These are phyloP conservation scores for Tetragnatha versicolor DNA, from an alignment of 1,140 invertebrate species.

Conservation along the genomic window DNA sequence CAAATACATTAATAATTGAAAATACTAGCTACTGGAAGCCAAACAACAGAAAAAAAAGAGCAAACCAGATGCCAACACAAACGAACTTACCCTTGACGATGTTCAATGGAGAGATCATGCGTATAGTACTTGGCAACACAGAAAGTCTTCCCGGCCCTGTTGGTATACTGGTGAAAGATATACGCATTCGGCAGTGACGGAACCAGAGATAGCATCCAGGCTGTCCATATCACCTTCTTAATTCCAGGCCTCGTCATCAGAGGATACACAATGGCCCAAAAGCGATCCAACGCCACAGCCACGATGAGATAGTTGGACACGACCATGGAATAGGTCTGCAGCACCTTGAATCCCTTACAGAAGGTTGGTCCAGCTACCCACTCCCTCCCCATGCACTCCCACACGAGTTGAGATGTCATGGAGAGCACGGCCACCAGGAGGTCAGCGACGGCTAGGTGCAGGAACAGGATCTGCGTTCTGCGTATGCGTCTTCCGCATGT, in stretches of 20 bases:
- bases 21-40: too few species aligned
- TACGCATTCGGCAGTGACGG: constrained; percentile 47
- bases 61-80: too few species aligned
- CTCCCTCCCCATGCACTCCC: constrained; percentile 63
- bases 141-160: constrained; percentile 1
- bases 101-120: not conserved
- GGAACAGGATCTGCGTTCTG: constrained; percentile 59
- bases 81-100: too few species aligned
- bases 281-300: constrained; percentile 64
- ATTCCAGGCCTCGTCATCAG: not conserved
- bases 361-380: constrained; percentile 63
- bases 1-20: too few species aligned
- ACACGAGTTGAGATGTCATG: constrained; percentile 62
- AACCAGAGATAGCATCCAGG: constrained; percentile 30
- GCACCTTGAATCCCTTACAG: constrained; percentile 63
- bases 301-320: constrained; percentile 65
- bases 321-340: constrained; percentile 64
- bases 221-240: not conserved
- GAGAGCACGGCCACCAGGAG: constrained; percentile 62
- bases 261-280: constrained; percentile 29
- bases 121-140: constrained; percentile 32
- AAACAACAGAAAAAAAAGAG: too few species aligned
- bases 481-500: not conserved
- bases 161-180: constrained; percentile 17
- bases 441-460: constrained; percentile 64